Evolutionary conservation across 2,888 invertebrate genomes (phyloP).

Genomic region (Lithophane semibrunnea): DNA sequence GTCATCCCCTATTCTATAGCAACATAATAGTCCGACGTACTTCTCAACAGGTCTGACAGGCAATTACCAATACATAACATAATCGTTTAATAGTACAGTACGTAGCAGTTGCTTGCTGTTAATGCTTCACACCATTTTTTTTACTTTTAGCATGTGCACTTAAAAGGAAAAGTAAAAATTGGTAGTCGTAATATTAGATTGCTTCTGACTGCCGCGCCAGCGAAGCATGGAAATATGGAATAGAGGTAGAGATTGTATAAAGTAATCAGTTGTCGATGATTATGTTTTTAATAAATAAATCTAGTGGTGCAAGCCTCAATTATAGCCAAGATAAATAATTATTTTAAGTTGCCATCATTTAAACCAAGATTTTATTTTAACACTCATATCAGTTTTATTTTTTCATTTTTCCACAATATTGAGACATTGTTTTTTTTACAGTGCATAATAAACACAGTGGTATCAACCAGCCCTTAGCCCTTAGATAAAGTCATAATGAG

Average conservation of each 20-base stretch:
- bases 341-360: background rate
- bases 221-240: background rate
- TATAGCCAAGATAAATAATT: background rate
- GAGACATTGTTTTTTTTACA: background rate
- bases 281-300: background rate
- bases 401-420: background rate
- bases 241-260: background rate
- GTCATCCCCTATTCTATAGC: background rate
- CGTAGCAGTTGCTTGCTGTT: background rate
- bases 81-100: slow-evolving; percentile 11
- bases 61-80: background rate
- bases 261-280: background rate
- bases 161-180: background rate
- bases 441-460: background rate
- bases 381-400: background rate
- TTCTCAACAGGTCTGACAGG: background rate
- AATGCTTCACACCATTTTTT: background rate
- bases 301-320: background rate
- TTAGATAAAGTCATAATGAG: slow-evolving; percentile 1
- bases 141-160: background rate
- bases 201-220: background rate
- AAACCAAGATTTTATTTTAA: background rate
- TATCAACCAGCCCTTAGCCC: background rate
- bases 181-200: background rate
- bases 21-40: background rate